A percentile compares a stretch with the other conserved stretches of the same genome.
Evolutionary conservation across 2,113 vertebrate genomes (phyloP).

Genomic region (Nannobrachium achirus): DNA sequence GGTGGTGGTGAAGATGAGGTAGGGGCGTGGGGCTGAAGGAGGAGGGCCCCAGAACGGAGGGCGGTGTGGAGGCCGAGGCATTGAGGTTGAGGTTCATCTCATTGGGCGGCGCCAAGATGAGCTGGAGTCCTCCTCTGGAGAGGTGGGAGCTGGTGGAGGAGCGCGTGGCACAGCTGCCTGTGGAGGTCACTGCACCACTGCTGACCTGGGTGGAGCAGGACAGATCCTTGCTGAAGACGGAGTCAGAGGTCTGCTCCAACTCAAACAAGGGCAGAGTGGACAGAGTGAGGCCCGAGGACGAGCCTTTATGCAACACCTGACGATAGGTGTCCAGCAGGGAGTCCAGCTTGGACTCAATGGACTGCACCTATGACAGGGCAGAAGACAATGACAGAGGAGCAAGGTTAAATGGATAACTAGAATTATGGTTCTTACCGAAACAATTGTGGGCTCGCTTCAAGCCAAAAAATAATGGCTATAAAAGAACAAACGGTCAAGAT

Average conservation of each 20-base stretch:
- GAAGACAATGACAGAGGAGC: not conserved
- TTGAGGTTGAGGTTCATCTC: constrained; percentile 89
- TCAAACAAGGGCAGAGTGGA: constrained; percentile 92
- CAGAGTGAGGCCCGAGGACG: constrained; percentile 87
- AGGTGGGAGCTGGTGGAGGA: constrained; percentile 89
- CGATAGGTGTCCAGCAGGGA: constrained; percentile 94
- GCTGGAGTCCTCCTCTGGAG: constrained; percentile 88
- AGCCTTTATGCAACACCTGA: constrained; percentile 91
- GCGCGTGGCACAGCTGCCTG: constrained; percentile 80
- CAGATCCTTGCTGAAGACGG: constrained; percentile 88
- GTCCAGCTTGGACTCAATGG: constrained; percentile 96
- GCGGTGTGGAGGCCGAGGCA: constrained; percentile 81
- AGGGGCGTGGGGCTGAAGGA: constrained; percentile 81
- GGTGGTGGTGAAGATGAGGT: constrained; percentile 80
- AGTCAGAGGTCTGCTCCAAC: constrained; percentile 92
- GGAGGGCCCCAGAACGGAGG: constrained; percentile 79
- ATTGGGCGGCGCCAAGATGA: constrained; percentile 89
- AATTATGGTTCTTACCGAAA: too few relatives aligned
- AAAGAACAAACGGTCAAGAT: too few relatives aligned
- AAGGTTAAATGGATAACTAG: too few relatives aligned
- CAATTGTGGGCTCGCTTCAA: too few relatives aligned
- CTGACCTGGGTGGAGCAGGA: constrained; percentile 86
- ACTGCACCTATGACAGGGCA: constrained; percentile 85
- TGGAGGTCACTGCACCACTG: constrained; percentile 36
- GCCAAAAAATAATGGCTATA: too few relatives aligned